phyloP scores from a whole-genome alignment of 1,140 invertebrate genomes.

The Contarinia nasturtii region DNA sequence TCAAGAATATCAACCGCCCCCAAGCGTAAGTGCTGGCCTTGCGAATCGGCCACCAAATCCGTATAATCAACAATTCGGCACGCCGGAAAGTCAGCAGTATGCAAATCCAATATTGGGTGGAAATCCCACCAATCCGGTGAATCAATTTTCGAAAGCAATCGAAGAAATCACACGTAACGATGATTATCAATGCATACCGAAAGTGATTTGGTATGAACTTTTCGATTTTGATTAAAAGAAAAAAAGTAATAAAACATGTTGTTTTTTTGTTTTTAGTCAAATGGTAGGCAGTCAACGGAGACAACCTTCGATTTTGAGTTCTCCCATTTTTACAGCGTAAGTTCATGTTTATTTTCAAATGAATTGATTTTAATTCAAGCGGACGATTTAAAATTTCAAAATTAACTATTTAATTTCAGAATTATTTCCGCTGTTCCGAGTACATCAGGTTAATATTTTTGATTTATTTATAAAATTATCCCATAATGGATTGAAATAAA shows the following conservation, averaged over 20 bases:
- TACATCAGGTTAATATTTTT: no score
- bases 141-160: constrained; percentile 32
- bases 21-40: no score
- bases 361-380: neutral
- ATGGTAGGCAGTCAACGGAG: constrained; percentile 35
- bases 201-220: constrained; percentile 60
- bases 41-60: neutral
- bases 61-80: neutral
- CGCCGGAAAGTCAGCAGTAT: neutral
- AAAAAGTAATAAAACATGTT: no score
- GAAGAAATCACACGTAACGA: constrained; percentile 53
- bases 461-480: no score
- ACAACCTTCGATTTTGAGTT: constrained; percentile 25
- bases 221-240: no score
- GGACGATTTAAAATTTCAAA: no score
- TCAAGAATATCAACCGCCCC: neutral
- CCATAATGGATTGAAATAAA: no score
- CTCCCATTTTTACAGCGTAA: constrained; percentile 46
- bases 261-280: no score
- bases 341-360: constrained; percentile 13
- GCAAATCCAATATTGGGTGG: constrained; percentile 5
- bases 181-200: constrained; percentile 53
- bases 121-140: constrained; percentile 13
- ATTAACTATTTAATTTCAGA: no score
- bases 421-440: constrained; percentile 25